A percentile compares a stretch with the other conserved stretches of the same genome.
These are phyloP conservation scores for Pachydiplax longipennis DNA, from an alignment of 2,888 invertebrate species.

Conservation along the genomic window DNA sequence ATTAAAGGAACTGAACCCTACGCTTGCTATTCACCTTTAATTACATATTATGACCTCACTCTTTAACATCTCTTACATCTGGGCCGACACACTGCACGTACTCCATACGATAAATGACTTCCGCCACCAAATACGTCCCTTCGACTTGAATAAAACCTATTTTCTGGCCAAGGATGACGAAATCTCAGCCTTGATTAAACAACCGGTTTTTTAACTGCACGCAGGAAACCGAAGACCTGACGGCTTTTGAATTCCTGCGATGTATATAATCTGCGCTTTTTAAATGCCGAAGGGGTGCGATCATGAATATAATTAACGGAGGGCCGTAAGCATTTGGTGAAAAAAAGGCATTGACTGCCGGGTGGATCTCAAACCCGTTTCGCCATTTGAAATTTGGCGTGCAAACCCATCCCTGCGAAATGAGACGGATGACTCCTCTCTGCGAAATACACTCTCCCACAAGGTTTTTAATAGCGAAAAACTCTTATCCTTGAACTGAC, in stretches of 20 bases:
- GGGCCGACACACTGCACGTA: too few species aligned
- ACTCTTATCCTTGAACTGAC: too few species aligned
- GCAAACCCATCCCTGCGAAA: not conserved
- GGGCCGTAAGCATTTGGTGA: not conserved
- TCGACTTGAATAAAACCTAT: not conserved
- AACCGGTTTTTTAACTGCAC: not conserved
- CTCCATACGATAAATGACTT: too few species aligned
- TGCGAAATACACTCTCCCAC: not conserved
- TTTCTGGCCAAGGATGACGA: not conserved
- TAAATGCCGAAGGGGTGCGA: not conserved
- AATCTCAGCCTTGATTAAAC: not conserved
- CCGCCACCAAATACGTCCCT: too few species aligned
- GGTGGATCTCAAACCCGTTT: not conserved
- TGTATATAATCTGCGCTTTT: not conserved
- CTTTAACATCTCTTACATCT: too few species aligned
- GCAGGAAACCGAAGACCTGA: not conserved
- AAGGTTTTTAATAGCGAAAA: too few species aligned
- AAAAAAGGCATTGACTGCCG: not conserved
- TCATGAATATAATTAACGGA: not conserved
- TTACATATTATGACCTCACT: too few species aligned
- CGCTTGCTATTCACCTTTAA: too few species aligned
- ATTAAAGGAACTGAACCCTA: too few species aligned
- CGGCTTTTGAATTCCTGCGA: not conserved
- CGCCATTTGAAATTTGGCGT: not conserved
- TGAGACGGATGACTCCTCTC: not conserved